phyloP scores from a whole-genome alignment of 2,113 vertebrate genomes.

The Dolichotis patagonum region DNA sequence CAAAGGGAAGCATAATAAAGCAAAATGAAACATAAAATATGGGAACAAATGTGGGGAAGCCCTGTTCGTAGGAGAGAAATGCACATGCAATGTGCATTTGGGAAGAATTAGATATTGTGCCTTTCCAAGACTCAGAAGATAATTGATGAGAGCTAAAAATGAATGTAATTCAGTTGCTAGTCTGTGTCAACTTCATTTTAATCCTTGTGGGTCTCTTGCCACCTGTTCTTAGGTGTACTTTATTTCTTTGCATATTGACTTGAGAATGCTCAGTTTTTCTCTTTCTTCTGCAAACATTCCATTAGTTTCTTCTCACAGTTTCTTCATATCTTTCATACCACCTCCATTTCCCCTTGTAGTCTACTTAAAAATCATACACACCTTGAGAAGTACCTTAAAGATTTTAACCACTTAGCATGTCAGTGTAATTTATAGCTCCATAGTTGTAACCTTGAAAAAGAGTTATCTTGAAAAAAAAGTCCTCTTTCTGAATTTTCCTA shows the following conservation, averaged over 20 bases:
- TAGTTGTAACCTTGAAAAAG: not conserved
- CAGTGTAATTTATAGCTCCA: not conserved
- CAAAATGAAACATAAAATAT: not conserved
- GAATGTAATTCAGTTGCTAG: not conserved
- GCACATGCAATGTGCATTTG: not conserved
- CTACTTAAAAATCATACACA: not conserved
- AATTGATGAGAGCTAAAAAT: accelerated
- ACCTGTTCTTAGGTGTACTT: accelerated
- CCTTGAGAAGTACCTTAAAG: not conserved
- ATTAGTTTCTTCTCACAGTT: not conserved
- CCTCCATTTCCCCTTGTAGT: not conserved
- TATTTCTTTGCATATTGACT: not conserved
- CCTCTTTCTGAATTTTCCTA: not conserved
- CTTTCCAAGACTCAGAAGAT: not conserved
- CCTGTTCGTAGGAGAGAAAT: not conserved
- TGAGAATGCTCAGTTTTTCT: not conserved
- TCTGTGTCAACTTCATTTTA: not conserved
- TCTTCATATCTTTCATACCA: not conserved
- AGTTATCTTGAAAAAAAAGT: not conserved
- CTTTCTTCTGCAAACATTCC: not conserved
- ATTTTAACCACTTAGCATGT: not conserved
- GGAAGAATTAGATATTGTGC: not conserved
- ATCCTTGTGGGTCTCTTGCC: not conserved
- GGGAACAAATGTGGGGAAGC: not conserved
- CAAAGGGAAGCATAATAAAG: not conserved